Evolutionary conservation across 2,113 vertebrate species (phyloP).

Genomic region (Smithornis capensis): DNA sequence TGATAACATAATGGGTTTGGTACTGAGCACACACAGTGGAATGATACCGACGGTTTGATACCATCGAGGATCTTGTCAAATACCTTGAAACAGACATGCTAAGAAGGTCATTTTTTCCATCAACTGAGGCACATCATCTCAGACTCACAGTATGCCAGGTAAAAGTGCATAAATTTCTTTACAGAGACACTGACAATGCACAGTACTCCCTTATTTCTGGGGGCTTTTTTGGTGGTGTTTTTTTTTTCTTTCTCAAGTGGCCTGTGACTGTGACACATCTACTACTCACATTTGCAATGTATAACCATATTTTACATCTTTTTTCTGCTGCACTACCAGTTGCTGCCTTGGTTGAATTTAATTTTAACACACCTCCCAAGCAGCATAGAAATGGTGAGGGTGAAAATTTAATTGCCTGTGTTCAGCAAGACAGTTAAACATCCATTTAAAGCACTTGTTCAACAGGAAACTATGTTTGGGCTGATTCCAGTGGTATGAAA

Average conservation of each 20-base stretch:
- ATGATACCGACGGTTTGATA: no score
- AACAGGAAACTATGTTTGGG: not conserved
- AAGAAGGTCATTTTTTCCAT: not conserved
- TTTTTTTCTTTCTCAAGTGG: not conserved
- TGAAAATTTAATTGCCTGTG: not conserved
- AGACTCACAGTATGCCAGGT: not conserved
- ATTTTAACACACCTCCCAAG: not conserved
- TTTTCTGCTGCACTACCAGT: not conserved
- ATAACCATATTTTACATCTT: not conserved
- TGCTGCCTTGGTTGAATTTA: not conserved
- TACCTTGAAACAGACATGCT: not conserved
- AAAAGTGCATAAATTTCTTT: not conserved
- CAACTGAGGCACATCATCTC: not conserved
- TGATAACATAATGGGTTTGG: not conserved
- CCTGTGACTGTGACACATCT: not conserved
- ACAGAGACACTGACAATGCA: not conserved
- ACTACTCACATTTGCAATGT: not conserved
- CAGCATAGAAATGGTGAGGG: not conserved
- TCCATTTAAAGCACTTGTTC: not conserved
- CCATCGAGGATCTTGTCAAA: not conserved
- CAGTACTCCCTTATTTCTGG: not conserved
- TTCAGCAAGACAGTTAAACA: not conserved
- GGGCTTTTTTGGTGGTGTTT: not conserved
- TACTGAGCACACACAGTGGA: not conserved
- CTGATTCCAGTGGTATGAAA: not conserved